A percentile compares a stretch with the other conserved stretches of the same genome.
Evolutionary conservation across 2,888 invertebrate genomes (phyloP).

Genomic region (Cryptocephalus moraei): DNA sequence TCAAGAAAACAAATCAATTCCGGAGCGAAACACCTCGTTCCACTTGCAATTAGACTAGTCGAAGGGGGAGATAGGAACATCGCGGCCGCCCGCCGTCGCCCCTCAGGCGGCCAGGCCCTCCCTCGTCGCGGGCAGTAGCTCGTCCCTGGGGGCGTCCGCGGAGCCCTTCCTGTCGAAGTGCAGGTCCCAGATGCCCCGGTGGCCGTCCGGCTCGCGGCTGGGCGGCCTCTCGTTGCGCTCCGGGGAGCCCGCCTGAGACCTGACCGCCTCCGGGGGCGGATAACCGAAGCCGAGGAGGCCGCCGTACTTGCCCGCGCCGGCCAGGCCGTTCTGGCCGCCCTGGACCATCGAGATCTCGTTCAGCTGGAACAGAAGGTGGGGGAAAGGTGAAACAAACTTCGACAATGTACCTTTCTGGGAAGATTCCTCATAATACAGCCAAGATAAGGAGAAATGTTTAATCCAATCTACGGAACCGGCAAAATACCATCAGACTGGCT

Average conservation of each 20-base stretch:
- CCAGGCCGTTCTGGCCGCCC: conserved; percentile 54
- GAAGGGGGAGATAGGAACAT: conserved; percentile 42
- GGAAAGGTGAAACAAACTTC: background rate
- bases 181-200: conserved; percentile 42
- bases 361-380: conserved; percentile 45
- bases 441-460: too few species aligned
- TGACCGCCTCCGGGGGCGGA: conserved; percentile 43
- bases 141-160: conserved; percentile 33
- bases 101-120: conserved; percentile 64
- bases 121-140: conserved; percentile 53
- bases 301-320: conserved; percentile 55
- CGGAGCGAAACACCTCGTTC: conserved; percentile 3
- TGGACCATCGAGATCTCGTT: conserved; percentile 74
- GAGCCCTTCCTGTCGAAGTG: conserved; percentile 46
- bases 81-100: conserved; percentile 21
- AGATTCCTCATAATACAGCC: too few species aligned
- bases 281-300: conserved; percentile 70
- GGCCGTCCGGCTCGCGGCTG: conserved; percentile 36
- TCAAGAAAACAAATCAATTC: too few species aligned
- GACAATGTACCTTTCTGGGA: too few species aligned
- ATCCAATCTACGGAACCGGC: too few species aligned
- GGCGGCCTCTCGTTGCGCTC: conserved; percentile 39
- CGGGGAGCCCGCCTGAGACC: conserved; percentile 45
- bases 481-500: too few species aligned
- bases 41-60: conserved; percentile 28